Evolutionary conservation across 2,113 vertebrate genomes (phyloP).

Genomic region (Chloropsis cyanopogon): DNA sequence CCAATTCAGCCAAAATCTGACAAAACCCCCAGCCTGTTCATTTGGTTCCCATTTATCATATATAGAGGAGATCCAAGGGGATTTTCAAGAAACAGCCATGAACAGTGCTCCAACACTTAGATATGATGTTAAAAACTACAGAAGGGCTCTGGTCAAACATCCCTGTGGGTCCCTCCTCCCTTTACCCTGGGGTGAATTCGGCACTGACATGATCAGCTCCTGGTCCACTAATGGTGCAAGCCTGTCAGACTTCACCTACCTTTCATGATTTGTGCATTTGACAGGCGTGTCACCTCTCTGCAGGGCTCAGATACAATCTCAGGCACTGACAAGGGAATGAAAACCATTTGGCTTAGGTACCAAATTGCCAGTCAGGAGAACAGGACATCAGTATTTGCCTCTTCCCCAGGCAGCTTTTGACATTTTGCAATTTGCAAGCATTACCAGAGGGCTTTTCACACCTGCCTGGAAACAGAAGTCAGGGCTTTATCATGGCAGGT

Average conservation of each 20-base stretch:
- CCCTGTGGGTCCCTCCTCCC: neutral
- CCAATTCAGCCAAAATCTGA: neutral
- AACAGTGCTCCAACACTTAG: neutral
- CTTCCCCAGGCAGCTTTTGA: slow-evolving; percentile 32
- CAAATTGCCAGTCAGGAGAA: slow-evolving; percentile 43
- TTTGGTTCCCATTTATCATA: neutral
- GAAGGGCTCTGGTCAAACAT: neutral
- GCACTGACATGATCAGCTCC: neutral
- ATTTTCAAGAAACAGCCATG: neutral
- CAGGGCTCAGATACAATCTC: neutral
- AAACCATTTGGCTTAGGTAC: slow-evolving; percentile 39
- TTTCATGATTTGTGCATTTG: neutral
- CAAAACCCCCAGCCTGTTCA: neutral
- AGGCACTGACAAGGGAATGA: neutral
- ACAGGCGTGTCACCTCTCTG: neutral
- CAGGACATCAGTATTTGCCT: neutral
- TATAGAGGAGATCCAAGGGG: neutral
- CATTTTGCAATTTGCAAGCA: slow-evolving; percentile 42
- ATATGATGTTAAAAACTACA: neutral
- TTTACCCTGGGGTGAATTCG: neutral
- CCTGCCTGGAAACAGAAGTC: slow-evolving; percentile 33
- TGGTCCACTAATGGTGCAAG: neutral
- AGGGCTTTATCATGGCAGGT: slow-evolving; percentile 8
- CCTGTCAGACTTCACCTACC: neutral
- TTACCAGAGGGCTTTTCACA: slow-evolving; percentile 58